phyloP scores from a whole-genome alignment of 2,797 vertebrate genomes.

The Sebastes alutus region DNA sequence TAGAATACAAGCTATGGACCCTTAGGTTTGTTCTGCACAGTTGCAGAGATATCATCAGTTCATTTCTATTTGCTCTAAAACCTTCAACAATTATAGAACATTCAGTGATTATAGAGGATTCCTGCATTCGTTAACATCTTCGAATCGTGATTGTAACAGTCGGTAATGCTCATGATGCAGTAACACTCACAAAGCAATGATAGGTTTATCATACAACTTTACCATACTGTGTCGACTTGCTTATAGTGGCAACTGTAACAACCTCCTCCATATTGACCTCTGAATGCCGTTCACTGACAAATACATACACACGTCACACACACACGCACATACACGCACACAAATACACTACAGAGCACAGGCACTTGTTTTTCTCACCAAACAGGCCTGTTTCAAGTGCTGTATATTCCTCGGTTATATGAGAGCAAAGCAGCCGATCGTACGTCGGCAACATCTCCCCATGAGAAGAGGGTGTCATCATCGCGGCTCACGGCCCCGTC shows the following conservation, averaged over 20 bases:
- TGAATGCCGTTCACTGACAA: constrained; percentile 49
- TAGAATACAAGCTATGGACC: constrained; percentile 37
- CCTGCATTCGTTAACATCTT: constrained; percentile 49
- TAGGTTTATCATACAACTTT: constrained; percentile 48
- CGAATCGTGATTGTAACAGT: constrained; percentile 66
- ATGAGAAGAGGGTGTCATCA: constrained; percentile 35
- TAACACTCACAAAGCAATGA: constrained; percentile 57
- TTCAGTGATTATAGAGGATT: constrained; percentile 58
- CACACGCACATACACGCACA: background rate
- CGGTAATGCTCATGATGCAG: constrained; percentile 58
- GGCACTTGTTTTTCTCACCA: constrained; percentile 75
- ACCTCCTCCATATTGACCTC: constrained; percentile 42
- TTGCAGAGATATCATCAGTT: constrained; percentile 26
- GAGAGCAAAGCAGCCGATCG: constrained; percentile 58
- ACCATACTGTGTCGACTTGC: constrained; percentile 31
- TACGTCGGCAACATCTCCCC: constrained; percentile 37
- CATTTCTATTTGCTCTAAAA: constrained; percentile 36
- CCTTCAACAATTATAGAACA: constrained; percentile 51
- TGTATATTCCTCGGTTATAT: constrained; percentile 62
- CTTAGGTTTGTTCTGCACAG: constrained; percentile 41
- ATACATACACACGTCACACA: constrained; percentile 43
- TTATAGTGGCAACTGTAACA: constrained; percentile 40
- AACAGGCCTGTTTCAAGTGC: constrained; percentile 79
- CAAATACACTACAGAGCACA: constrained; percentile 67
- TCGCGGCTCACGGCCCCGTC: background rate